Evolutionary conservation across 1,140 invertebrate species (phyloP).

Genomic region (Portunus trituberculatus): DNA sequence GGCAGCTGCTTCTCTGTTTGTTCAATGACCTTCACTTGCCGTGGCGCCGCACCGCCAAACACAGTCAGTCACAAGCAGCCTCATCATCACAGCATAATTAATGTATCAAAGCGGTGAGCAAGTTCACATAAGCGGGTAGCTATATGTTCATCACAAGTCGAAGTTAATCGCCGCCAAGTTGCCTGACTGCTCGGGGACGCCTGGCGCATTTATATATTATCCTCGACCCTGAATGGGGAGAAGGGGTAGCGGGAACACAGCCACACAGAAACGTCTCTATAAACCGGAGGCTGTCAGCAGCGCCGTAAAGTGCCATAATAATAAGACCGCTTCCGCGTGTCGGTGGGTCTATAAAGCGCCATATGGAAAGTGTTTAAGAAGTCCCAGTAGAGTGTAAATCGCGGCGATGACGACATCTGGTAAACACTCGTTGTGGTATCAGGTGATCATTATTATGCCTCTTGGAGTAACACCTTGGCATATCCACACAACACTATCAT

Average conservation of each 20-base stretch:
- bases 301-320: slow-evolving; percentile 2
- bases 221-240: neutral
- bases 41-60: too few relatives aligned
- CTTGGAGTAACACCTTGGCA: neutral
- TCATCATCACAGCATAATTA: too few relatives aligned
- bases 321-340: neutral
- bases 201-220: neutral
- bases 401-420: neutral
- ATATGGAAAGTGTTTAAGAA: neutral
- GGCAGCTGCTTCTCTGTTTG: too few relatives aligned
- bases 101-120: neutral
- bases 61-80: too few relatives aligned
- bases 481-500: neutral
- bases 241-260: neutral
- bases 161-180: slow-evolving; percentile 1
- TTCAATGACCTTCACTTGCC: too few relatives aligned
- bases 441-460: neutral
- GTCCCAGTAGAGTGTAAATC: neutral
- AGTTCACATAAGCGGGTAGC: neutral
- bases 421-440: neutral
- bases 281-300: neutral
- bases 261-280: neutral
- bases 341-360: neutral
- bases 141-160: neutral
- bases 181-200: neutral